A percentile compares a stretch with the other conserved stretches of the same genome.
phyloP scores from a whole-genome alignment of 30 jellyfish, hydroid and myxozoan genomes.

The Phacellophora camtschatica region DNA sequence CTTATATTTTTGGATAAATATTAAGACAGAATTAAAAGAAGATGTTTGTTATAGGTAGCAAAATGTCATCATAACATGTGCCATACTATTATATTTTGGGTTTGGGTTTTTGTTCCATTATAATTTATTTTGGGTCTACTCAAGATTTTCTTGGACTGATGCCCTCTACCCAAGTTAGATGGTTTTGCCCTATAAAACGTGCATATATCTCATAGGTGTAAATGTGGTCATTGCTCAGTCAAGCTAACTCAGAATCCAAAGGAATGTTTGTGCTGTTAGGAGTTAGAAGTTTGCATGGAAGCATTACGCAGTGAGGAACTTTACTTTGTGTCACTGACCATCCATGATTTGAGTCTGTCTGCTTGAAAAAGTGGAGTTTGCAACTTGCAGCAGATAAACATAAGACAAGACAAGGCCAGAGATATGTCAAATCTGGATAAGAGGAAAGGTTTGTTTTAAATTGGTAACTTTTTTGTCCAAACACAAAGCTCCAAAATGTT shows the following conservation, averaged over 20 bases:
- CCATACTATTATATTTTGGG: no score
- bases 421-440: neutral
- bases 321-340: slow-evolving; percentile 1
- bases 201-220: neutral
- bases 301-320: neutral
- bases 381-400: neutral
- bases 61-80: no score
- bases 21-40: no score
- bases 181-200: neutral
- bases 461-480: no score
- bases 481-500: no score
- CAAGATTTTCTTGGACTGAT: no score
- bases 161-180: no score
- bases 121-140: no score
- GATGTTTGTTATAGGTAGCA: no score
- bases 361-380: neutral
- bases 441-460: neutral
- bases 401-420: neutral
- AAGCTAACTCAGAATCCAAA: neutral
- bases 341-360: neutral
- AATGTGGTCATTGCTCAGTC: slow-evolving; percentile 5
- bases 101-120: no score
- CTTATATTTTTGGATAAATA: no score
- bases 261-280: neutral
- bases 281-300: neutral